Base-by-base conservation (phyloP, 2,888 invertebrate species). In the Azorinus chamasolen region DNA sequence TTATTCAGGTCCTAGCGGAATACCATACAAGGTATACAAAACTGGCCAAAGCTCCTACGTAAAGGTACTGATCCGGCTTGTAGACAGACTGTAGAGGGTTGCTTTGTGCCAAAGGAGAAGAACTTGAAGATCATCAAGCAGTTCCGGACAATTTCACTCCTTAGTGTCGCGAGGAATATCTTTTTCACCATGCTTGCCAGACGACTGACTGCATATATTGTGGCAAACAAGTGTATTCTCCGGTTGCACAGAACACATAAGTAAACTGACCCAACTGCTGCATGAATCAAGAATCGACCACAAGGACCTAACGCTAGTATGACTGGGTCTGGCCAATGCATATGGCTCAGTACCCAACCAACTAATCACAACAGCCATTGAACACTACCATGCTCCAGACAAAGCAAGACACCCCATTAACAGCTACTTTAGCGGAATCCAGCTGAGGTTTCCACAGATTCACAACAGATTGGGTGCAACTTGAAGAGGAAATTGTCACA, bases 151-250 rank as follows among this genome's bases (percentile, higher is more conserved):
- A 32, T 32, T 32, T 32, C 32, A 32, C 32, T 32, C 5, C 32
- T 76, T 5, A 79, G 63, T 48, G 64, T 72, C 8, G 55, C 72
- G 22, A 64, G 68, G 12, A 72, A 70, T 41, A 65, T 80, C 41
- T 80, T 70, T 41, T 55, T 74, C n/a, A 8, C 74, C 18, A 43
- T 73, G 1, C 32, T 70, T 10, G 70, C 70, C 18, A 72, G 51
- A 53, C 10, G 58, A 41, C 6, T 69, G 45, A 54, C 61, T 37
- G 46, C 12, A 2, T 79, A 70, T 51, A 59, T 68, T 46, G 46
- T 48, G 5, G 54, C n/a, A 1, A 76, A 76, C 51, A 18, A 25
- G 12, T 79, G 70, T 48, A 41, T 37, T 45, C 18, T 65, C 53
- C 1, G 55, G 51, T 8, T 57, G 57, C 50, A 37, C 66, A 54